phyloP scores from a whole-genome alignment of 2,888 invertebrate species.

The Beris chalybata region DNA sequence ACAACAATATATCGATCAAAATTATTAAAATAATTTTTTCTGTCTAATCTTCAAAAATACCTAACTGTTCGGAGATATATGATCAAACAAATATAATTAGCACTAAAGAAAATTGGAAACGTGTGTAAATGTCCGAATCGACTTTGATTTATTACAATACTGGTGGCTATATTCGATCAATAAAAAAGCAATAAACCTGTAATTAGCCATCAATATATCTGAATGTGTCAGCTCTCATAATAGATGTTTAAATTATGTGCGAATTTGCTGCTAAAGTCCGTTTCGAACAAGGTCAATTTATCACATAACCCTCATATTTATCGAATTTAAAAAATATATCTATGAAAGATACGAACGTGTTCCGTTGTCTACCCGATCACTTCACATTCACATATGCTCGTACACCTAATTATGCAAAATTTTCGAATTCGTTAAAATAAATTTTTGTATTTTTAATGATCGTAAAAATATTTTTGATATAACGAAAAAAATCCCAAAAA shows the following conservation, averaged over 20 bases:
- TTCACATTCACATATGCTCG: conserved; percentile 1
- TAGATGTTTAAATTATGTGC: conserved; percentile 27
- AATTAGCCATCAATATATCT: conserved; percentile 27
- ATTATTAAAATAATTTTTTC: too few species aligned
- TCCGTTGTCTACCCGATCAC: too few species aligned
- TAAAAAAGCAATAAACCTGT: conserved; percentile 26
- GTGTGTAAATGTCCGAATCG: too few species aligned
- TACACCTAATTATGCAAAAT: conserved; percentile 22
- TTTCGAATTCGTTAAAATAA: conserved; percentile 10
- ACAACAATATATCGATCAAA: too few species aligned
- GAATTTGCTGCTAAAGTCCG: conserved; percentile 12
- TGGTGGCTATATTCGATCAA: conserved; percentile 21
- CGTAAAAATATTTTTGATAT: conserved; percentile 24
- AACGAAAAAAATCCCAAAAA: too few species aligned
- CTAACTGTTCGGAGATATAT: too few species aligned
- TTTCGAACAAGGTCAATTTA: conserved; percentile 22
- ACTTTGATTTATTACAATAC: conserved; percentile 20
- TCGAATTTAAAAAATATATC: neutral
- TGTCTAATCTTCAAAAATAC: too few species aligned
- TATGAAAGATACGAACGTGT: too few species aligned
- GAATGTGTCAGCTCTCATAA: conserved; percentile 22
- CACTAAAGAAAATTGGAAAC: too few species aligned
- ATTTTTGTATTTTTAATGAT: conserved; percentile 27
- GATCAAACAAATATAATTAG: too few species aligned
- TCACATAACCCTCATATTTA: neutral